These are phyloP conservation scores for Eulacestoma nigropectus DNA, from an alignment of 2,113 vertebrate species.

Conservation along the genomic window DNA sequence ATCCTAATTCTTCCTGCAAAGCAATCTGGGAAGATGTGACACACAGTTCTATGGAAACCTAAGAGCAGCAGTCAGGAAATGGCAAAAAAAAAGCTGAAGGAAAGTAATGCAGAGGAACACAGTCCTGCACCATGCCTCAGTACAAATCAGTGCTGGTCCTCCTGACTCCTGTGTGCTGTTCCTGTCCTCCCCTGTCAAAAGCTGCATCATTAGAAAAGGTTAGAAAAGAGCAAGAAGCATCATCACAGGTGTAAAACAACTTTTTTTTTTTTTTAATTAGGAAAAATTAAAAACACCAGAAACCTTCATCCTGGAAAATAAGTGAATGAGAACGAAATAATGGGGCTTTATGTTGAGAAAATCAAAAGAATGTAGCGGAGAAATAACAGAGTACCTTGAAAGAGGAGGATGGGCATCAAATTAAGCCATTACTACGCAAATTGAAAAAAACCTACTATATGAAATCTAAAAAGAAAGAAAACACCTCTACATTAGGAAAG, in stretches of 20 bases:
- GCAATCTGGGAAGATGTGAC: background rate
- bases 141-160: background rate
- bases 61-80: background rate
- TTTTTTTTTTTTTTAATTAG: background rate
- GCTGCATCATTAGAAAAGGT: background rate
- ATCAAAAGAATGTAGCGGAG: background rate
- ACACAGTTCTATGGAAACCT: background rate
- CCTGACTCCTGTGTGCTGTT: background rate
- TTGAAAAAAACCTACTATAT: background rate
- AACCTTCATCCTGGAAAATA: background rate
- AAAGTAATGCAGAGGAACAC: background rate
- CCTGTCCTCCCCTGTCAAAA: background rate
- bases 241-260: background rate
- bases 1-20: background rate
- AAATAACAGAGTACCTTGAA: background rate
- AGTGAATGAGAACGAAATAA: background rate
- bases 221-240: background rate
- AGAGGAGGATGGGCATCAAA: background rate
- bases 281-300: background rate
- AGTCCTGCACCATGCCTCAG: fast-evolving
- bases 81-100: background rate
- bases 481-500: background rate
- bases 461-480: background rate
- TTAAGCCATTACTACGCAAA: background rate
- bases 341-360: background rate